These are phyloP conservation scores for Agrotis exclamationis DNA, from an alignment of 2,888 invertebrate genomes.

Conservation along the genomic window DNA sequence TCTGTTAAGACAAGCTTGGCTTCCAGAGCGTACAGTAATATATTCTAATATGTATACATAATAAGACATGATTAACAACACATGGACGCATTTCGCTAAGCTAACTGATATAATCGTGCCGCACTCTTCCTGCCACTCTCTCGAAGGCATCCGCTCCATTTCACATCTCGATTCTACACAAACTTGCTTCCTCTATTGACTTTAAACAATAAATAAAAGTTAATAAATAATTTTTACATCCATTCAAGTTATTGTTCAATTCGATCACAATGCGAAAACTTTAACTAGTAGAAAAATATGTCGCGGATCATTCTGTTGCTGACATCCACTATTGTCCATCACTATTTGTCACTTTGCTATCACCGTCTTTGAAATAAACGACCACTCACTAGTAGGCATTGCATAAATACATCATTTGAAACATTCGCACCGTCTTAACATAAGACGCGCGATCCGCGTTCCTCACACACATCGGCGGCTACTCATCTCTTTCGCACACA, in stretches of 20 bases:
- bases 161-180: constrained; percentile 61
- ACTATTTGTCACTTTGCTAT: constrained; percentile 83
- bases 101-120: constrained; percentile 56
- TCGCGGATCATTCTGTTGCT: constrained; percentile 65
- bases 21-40: constrained; percentile 50
- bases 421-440: constrained; percentile 77
- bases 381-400: constrained; percentile 72
- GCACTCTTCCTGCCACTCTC: constrained; percentile 52
- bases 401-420: constrained; percentile 78
- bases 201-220: constrained; percentile 83
- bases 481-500: constrained; percentile 56
- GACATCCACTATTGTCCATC: constrained; percentile 65
- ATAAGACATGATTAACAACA: constrained; percentile 55
- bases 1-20: constrained; percentile 30
- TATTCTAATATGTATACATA: constrained; percentile 55
- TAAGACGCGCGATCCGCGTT: constrained; percentile 73
- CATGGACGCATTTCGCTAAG: constrained; percentile 63
- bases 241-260: constrained; percentile 78
- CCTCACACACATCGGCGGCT: constrained; percentile 56
- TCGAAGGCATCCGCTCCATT: constrained; percentile 74
- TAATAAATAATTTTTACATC: constrained; percentile 79
- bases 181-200: constrained; percentile 72
- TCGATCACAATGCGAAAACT: constrained; percentile 81
- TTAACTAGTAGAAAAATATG: constrained; percentile 82
- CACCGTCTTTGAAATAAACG: constrained; percentile 72